Base-by-base conservation (phyloP, 2,797 vertebrate genomes). In the Sandelia bainsii region DNA sequence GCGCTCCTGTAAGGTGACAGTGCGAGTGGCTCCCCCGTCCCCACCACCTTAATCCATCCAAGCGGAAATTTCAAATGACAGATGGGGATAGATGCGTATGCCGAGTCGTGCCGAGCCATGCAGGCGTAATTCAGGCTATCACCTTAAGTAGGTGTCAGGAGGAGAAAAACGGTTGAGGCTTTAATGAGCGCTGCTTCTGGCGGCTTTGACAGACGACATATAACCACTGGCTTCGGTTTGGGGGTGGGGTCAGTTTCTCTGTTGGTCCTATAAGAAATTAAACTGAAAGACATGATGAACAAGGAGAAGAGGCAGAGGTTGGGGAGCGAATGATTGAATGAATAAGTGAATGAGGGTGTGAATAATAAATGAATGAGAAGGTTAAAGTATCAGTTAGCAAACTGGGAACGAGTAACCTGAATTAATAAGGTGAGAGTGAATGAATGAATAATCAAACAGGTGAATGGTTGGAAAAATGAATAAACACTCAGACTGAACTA, bases 131-230 rank as follows among this genome's bases (percentile, higher is more conserved):
- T 81, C 84, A 84, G 85, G 63, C 81, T 88, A 91, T 93, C 89
- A 84, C 79, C 82, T 90, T 90, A 92, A 90, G 90, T 90, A 88
- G 83, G 83, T 91, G 87, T 90, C 90, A 88, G 79, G 56, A 79
- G 75, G 72, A 86, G 80, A 89, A 85, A 88, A 92, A 87, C 71
- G 76, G 81, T 81, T 32, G 74, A 66, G 84, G 78, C 79, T 91
- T 86, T 89, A 92, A 93, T 88, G 84, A 91, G 90, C 78, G 80
- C 72, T 37, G 77, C 75, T 82, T 39, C 72, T 76, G 75, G 77
- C 1, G 39, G 34, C 48, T 83, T 64, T 83, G 89, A 90, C 90
- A 86, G 86, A 73, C 52, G 32, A 85, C 80, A 71, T 66, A 82
- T 83, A 87, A 83, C 79, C 69, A 39, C 52, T 16, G 51, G 82